Conservation (phyloP, 2,888 invertebrate species). For the Nephrotoma guestfalica region DNA sequence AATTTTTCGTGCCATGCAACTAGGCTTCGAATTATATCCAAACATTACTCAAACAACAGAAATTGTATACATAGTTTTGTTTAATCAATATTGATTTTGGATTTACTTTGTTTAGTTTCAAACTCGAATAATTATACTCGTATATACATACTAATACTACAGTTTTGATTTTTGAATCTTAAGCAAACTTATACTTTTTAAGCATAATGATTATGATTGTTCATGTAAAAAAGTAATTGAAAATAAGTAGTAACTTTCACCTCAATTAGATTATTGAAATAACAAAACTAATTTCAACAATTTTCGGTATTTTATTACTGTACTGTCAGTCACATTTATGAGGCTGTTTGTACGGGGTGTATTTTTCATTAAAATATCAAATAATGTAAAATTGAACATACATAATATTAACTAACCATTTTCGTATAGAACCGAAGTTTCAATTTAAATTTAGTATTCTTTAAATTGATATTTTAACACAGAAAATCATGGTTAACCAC, state of each 20-base stretch:
- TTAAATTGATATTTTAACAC: too few species aligned
- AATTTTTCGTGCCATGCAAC: not conserved
- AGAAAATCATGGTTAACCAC: too few species aligned
- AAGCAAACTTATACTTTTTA: not conserved
- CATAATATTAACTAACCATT: too few species aligned
- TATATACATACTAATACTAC: not conserved
- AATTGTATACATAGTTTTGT: not conserved
- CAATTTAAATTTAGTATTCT: too few species aligned
- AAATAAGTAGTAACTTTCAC: not conserved
- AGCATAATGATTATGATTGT: not conserved
- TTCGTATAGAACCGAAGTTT: too few species aligned
- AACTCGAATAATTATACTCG: not conserved
- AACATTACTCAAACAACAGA: not conserved
- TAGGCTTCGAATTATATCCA: not conserved
- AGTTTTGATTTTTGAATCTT: not conserved
- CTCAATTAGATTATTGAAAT: not conserved
- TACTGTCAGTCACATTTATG: not conserved
- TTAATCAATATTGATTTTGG: not conserved
- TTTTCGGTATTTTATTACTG: not conserved
- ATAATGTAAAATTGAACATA: too few species aligned
- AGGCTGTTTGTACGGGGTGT: not conserved
- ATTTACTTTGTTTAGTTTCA: not conserved
- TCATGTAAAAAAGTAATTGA: not conserved
- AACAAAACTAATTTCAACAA: not conserved
- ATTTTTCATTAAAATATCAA: too few species aligned